Evolutionary conservation across 2,888 invertebrate genomes (phyloP), one percentile per base, ranked within the genome.

Genomic region (Vanessa cardui): DNA sequence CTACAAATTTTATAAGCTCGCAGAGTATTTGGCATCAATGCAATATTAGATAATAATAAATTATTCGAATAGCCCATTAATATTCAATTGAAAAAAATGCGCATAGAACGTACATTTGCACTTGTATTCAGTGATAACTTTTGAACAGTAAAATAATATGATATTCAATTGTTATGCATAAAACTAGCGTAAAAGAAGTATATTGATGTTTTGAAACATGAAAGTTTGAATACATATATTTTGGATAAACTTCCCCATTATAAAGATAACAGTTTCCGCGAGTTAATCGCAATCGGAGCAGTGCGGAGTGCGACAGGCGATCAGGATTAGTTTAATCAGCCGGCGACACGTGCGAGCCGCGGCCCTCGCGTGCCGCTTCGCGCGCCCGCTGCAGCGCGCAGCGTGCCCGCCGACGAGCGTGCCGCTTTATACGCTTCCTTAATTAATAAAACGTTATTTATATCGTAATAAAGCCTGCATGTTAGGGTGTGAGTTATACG

Each of bases 311-410:
- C 8, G 21, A 2, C 52, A 6, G 21, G 6, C 12, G 12, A 18
- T 15, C 6, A 26, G 52, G 52, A 52, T 52, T 52, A 52, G 52
- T 52, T 52, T 52, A 52, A 52, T 52, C 52, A 21, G 52, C 9
- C 15, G 16, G 52, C 2, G 26, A 52, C 52, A 52, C 52, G 52
- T 52, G 21, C 47, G 47, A 16, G 18, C 47, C 47, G 18, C 47
- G n/a, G 7, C 47, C 47, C 47, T 18, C 26, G 50, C 26, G 52
- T 26, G 52, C 12, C 49, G 49, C 21, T 21, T 20, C 49, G 49
- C 18, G 20, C 49, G 49, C 18, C 20, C 20, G 18, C 16, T 4
- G 6, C 47, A n/a, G 6, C 46, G n/a, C 12, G 15, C 1, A 21
- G 26, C 5, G 21, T 15, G 52, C 5, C 9, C 52, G 26, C 26